Conservation (phyloP, 2,797 vertebrate genomes). For the Parotocinclus haroldoi region DNA sequence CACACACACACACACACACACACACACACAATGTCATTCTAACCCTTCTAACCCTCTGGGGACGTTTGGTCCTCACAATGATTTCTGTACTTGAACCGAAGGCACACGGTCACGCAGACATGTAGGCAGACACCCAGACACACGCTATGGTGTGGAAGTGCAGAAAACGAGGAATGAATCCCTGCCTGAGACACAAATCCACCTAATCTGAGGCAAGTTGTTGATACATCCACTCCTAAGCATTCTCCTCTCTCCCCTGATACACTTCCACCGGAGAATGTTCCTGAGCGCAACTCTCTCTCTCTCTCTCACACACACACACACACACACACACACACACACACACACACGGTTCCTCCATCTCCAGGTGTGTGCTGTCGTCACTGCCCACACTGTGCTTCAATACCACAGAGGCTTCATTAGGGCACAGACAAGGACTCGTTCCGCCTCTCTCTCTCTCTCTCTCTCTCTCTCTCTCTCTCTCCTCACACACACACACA, state of each 20-base stretch:
- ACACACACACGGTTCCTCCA: slow-evolving; percentile 15
- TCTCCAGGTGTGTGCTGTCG: slow-evolving; percentile 24
- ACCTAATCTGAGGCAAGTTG: slow-evolving; percentile 47
- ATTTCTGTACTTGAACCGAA: too few species aligned
- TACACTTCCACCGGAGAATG: slow-evolving; percentile 21
- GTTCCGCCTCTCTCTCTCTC: slow-evolving; percentile 14
- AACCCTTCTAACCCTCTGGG: too few species aligned
- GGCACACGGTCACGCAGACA: background rate
- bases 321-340: slow-evolving; percentile 23
- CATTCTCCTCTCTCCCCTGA: slow-evolving; percentile 31
- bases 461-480: slow-evolving; percentile 17
- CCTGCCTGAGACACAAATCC: slow-evolving; percentile 36
- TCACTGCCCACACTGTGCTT: slow-evolving; percentile 29
- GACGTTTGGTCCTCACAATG: too few species aligned
- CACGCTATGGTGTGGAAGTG: slow-evolving; percentile 33
- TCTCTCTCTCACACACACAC: too few species aligned
- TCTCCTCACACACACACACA: background rate
- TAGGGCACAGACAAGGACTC: slow-evolving; percentile 34
- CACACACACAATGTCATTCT: background rate
- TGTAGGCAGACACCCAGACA: slow-evolving; percentile 13
- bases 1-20: background rate
- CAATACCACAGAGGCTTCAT: slow-evolving; percentile 51
- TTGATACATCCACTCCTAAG: slow-evolving; percentile 42
- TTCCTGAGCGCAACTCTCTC: background rate
- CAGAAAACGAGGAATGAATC: slow-evolving; percentile 43